These are phyloP conservation scores for Dascillus cervinus DNA, from an alignment of 2,888 invertebrate genomes.

Conservation along the genomic window DNA sequence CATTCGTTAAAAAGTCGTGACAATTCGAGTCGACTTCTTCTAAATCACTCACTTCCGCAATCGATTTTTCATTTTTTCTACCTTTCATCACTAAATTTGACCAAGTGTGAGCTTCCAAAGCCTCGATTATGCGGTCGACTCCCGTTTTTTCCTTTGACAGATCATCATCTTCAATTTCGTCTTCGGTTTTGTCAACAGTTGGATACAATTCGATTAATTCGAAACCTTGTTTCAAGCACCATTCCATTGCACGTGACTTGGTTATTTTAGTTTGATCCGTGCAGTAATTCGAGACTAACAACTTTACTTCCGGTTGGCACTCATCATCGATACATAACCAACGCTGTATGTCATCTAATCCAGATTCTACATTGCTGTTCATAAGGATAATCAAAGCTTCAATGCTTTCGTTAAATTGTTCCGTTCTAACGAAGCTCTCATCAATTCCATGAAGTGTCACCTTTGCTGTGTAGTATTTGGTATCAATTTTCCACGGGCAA, in stretches of 20 bases:
- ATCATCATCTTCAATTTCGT: slow-evolving; percentile 44
- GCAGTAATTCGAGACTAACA: slow-evolving; percentile 51
- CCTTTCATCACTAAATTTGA: slow-evolving; percentile 60
- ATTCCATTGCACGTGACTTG: slow-evolving; percentile 46
- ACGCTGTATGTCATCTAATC: slow-evolving; percentile 33
- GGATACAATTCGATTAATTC: slow-evolving; percentile 62
- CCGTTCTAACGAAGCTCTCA: slow-evolving; percentile 42
- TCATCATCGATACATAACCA: slow-evolving; percentile 32
- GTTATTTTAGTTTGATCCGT: slow-evolving; percentile 37
- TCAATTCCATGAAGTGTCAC: slow-evolving; percentile 50
- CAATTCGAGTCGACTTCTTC: slow-evolving; percentile 7
- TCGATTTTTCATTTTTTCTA: slow-evolving; percentile 20
- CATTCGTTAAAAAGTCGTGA: slow-evolving; percentile 21
- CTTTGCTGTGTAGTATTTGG: slow-evolving; percentile 64
- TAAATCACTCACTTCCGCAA: background rate
- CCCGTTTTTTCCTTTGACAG: slow-evolving; percentile 56
- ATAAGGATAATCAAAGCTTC: slow-evolving; percentile 59
- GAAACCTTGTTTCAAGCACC: slow-evolving; percentile 61
- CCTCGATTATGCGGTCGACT: slow-evolving; percentile 58
- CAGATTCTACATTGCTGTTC: slow-evolving; percentile 48
- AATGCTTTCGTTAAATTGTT: slow-evolving; percentile 44
- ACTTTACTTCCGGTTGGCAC: slow-evolving; percentile 46
- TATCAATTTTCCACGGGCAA: slow-evolving; percentile 54
- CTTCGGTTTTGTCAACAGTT: slow-evolving; percentile 27
- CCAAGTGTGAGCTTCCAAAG: slow-evolving; percentile 66